Conservation (phyloP, 2,888 invertebrate species). For the Patella pellucida region DNA sequence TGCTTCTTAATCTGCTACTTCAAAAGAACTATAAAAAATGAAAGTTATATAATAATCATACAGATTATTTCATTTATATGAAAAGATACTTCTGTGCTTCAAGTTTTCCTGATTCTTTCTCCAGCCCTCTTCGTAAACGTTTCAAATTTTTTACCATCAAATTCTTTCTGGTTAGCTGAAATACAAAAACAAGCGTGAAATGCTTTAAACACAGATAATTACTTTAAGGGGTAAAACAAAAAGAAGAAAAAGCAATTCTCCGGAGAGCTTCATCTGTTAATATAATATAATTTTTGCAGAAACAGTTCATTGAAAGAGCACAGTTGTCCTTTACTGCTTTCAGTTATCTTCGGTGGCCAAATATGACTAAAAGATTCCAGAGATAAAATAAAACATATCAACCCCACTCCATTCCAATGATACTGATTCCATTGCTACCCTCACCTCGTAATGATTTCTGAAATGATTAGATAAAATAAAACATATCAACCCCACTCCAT, state of each 20-base stretch:
- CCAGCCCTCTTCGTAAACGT: constrained; percentile 70
- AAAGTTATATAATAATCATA: too few relatives aligned
- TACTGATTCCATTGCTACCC: background rate
- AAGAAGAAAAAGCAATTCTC: too few relatives aligned
- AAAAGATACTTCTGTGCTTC: constrained; percentile 70
- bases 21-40: background rate
- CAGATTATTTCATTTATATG: background rate
- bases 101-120: constrained; percentile 67
- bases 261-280: too few relatives aligned
- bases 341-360: background rate
- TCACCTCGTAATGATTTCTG: too few relatives aligned
- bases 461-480: background rate
- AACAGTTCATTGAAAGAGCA: too few relatives aligned
- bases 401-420: background rate
- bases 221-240: too few relatives aligned
- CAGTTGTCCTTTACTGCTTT: too few relatives aligned
- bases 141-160: constrained; percentile 75
- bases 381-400: background rate
- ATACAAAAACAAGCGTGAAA: background rate
- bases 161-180: constrained; percentile 76
- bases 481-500: background rate
- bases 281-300: too few relatives aligned
- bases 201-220: too few relatives aligned
- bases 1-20: background rate
- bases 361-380: background rate